phyloP scores from a whole-genome alignment of 2,797 vertebrate species.

The Chelidonichthys spinosus region DNA sequence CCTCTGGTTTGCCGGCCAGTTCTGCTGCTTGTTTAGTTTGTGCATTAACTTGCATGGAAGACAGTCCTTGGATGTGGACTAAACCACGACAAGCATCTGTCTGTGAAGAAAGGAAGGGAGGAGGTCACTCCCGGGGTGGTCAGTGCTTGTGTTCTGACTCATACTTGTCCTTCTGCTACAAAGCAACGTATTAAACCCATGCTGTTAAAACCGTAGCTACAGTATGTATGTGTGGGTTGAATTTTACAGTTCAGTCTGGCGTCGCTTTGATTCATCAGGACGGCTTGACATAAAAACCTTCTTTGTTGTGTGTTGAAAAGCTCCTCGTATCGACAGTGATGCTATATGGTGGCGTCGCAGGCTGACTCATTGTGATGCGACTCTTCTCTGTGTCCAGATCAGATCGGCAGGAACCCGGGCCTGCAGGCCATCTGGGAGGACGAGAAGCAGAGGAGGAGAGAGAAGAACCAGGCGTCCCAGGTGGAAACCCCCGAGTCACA shows the following conservation, averaged over 20 bases:
- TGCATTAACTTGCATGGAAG: slow-evolving; percentile 7
- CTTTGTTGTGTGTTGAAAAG: not conserved
- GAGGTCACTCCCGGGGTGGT: slow-evolving; percentile 20
- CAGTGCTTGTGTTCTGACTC: slow-evolving; percentile 38
- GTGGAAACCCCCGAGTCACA: slow-evolving; percentile 90
- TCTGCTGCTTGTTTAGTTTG: slow-evolving; percentile 5
- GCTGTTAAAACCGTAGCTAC: slow-evolving; percentile 10
- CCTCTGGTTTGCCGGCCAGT: not conserved
- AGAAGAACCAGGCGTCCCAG: slow-evolving; percentile 90
- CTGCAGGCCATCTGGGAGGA: slow-evolving; percentile 98
- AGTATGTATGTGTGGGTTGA: slow-evolving; percentile 5
- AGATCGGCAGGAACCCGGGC: slow-evolving; percentile 94
- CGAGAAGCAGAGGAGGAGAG: slow-evolving; percentile 93
- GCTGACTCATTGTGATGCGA: slow-evolving; percentile 27
- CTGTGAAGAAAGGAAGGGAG: slow-evolving; percentile 21
- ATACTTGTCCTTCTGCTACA: slow-evolving; percentile 44
- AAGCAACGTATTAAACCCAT: slow-evolving; percentile 12
- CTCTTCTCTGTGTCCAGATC: slow-evolving; percentile 83
- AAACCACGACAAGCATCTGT: slow-evolving; percentile 38
- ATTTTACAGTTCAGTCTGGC: not conserved
- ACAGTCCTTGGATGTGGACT: slow-evolving; percentile 7
- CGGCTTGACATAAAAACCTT: not conserved
- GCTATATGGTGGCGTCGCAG: not conserved
- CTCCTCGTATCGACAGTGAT: not conserved
- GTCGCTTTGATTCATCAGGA: not conserved